A percentile compares a stretch with the other conserved stretches of the same genome.
Conservation (phyloP, 2,888 invertebrate species). For the Tolmerus cingulatus region DNA sequence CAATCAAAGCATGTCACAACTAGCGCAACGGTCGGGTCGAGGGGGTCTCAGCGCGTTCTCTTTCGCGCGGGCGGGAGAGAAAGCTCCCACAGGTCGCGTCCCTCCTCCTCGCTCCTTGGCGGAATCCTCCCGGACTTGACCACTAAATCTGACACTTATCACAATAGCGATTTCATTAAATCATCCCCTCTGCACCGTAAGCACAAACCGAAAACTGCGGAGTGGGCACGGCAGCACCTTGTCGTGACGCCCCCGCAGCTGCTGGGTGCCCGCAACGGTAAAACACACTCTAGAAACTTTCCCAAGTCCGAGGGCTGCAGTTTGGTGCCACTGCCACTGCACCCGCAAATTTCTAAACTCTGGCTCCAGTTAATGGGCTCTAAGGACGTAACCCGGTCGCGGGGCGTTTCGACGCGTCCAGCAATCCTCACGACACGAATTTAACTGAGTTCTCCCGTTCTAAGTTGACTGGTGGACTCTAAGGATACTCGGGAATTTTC, state of each 20-base stretch:
- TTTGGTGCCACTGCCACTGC: neutral
- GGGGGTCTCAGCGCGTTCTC: neutral
- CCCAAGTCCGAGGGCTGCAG: neutral
- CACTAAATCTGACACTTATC: conserved; percentile 15
- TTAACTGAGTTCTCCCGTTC: neutral
- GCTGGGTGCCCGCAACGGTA: neutral
- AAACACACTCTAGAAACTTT: neutral
- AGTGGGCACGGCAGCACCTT: neutral
- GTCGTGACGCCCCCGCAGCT: neutral
- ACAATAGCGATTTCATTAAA: neutral
- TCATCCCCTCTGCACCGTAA: neutral
- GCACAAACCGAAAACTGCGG: neutral
- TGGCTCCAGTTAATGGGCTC: neutral
- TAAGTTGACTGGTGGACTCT: neutral
- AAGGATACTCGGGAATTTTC: neutral
- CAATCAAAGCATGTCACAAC: conserved; percentile 30
- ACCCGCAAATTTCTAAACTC: neutral
- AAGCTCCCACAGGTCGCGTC: neutral
- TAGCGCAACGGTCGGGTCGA: neutral
- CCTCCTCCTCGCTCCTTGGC: neutral
- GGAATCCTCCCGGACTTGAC: neutral
- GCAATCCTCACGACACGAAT: conserved; percentile 4
- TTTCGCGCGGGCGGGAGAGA: neutral
- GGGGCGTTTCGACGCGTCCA: neutral
- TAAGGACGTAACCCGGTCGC: neutral